Conservation (phyloP, 1,140 invertebrate species). For the Habropoda laboriosa region DNA sequence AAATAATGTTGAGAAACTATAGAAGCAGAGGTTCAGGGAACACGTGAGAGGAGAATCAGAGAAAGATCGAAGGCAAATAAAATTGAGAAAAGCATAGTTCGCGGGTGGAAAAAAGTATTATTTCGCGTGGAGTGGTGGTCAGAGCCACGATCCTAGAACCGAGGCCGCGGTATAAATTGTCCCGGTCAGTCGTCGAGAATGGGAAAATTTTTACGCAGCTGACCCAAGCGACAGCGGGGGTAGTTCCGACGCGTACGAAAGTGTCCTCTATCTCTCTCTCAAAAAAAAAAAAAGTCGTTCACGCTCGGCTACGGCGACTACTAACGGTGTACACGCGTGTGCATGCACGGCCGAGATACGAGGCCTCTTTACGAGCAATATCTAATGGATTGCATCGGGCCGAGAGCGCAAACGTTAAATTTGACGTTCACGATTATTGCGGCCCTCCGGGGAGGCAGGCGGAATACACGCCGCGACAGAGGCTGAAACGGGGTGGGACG, state of each 20-base stretch:
- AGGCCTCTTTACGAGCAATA: slow-evolving; percentile 81
- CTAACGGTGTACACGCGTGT: slow-evolving; percentile 47
- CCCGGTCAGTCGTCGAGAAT: slow-evolving; percentile 40
- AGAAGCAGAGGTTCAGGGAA: too few species aligned
- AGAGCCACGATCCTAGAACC: not conserved
- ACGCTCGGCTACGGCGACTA: too few species aligned
- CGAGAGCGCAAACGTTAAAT: slow-evolving; percentile 79
- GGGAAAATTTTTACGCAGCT: slow-evolving; percentile 59
- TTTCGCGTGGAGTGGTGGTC: slow-evolving; percentile 8
- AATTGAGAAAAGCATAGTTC: too few species aligned
- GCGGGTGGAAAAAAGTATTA: slow-evolving; percentile 1
- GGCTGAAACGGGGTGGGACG: slow-evolving; percentile 24
- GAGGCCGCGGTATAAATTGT: slow-evolving; percentile 54
- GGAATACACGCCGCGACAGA: slow-evolving; percentile 4
- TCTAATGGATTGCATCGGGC: slow-evolving; percentile 81
- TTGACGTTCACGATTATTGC: slow-evolving; percentile 82
- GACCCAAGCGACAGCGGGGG: too few species aligned
- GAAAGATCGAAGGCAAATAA: too few species aligned
- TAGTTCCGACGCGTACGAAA: slow-evolving; percentile 62
- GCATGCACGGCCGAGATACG: slow-evolving; percentile 73
- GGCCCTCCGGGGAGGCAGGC: slow-evolving; percentile 52
- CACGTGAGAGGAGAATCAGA: too few species aligned
- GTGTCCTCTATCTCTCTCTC: slow-evolving; percentile 31
- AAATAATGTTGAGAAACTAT: too few species aligned
- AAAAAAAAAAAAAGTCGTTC: slow-evolving; percentile 49